Base-by-base conservation (phyloP, 2,888 invertebrate species). In the Tiliacea citrago region DNA sequence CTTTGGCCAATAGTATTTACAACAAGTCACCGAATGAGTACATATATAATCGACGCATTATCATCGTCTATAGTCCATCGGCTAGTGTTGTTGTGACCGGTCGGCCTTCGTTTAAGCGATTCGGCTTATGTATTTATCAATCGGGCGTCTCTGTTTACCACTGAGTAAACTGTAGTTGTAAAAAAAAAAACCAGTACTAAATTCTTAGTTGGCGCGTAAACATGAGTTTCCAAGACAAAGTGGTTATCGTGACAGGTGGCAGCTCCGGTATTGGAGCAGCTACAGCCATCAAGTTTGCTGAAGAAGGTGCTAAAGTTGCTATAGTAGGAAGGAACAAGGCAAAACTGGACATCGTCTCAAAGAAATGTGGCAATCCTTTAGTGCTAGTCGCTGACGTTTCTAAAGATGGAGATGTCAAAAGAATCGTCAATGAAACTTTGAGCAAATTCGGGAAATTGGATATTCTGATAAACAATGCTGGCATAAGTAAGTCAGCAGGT, bases 221-320 rank as follows among this genome's bases (percentile, higher is more conserved):
- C 49, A 90, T 90, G 90, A 86, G 79, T 83, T 90, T 90, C 51
- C 67, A 81, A 66, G 83, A 76, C 45, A 90, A 90, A 87, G 87
- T 89, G 12, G 90, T 88, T 13, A 63, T 90, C 21, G 84, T 90
- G 16, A 90, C 90, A 4, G 90, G 90, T 0, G 86, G 88, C 9
- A 90, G 89, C 39, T 86, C 89, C 8, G 90, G 90, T 16, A 89
- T 90, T 39, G 90, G 90, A n/a, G 89, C 89, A 8, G 86, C 85
- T 10, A 83, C 81, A 10, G 87, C 87, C 13, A 82, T 82, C 51
- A 82, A 71, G 47, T 80, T 80, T 53, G 63, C 82, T 39, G 73
- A 77, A n/a, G 87, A 86, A 80, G 88, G 86, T 21, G 89, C 89
- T 8, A 72, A 75, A 9, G 84, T 90, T 0, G 82, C 80, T 12